A percentile compares a stretch with the other conserved stretches of the same genome.
Conservation (phyloP, 2,113 vertebrate genomes). For the Pagrus major region DNA sequence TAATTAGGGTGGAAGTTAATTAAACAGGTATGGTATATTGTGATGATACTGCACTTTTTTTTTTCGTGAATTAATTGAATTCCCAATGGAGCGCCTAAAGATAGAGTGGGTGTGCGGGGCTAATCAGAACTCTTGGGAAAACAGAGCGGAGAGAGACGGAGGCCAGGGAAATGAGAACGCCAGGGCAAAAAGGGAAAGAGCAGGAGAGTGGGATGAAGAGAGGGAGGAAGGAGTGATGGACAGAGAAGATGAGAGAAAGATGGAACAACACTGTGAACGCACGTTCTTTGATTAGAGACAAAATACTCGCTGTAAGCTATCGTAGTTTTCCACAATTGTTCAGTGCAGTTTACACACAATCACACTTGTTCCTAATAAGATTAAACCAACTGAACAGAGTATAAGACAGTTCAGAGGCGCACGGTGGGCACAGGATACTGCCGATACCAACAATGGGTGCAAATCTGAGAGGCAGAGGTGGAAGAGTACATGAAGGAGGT, state of each 20-base stretch:
- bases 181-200: slow-evolving; percentile 34
- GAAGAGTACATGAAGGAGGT: too few species aligned
- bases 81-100: slow-evolving; percentile 77
- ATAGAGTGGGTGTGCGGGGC: slow-evolving; percentile 75
- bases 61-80: slow-evolving; percentile 79
- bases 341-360: too few species aligned
- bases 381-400: too few species aligned
- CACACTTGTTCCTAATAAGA: too few species aligned
- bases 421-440: too few species aligned
- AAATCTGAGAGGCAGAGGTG: too few species aligned
- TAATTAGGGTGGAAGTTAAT: slow-evolving; percentile 78
- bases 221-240: slow-evolving; percentile 31
- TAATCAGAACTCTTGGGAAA: slow-evolving; percentile 84
- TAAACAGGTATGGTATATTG: slow-evolving; percentile 77
- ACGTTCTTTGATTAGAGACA: slow-evolving; percentile 12
- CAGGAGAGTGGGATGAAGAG: slow-evolving; percentile 31
- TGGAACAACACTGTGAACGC: slow-evolving; percentile 11
- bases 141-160: slow-evolving; percentile 60
- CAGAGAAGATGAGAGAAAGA: slow-evolving; percentile 39
- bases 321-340: slow-evolving; percentile 3
- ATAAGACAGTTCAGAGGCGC: too few species aligned
- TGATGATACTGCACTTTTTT: slow-evolving; percentile 81
- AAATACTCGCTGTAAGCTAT: slow-evolving; percentile 14
- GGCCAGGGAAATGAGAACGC: slow-evolving; percentile 61
- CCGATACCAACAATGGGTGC: too few species aligned